phyloP scores from a whole-genome alignment of 2,888 invertebrate genomes.

The Rhynchonema sp. region DNA sequence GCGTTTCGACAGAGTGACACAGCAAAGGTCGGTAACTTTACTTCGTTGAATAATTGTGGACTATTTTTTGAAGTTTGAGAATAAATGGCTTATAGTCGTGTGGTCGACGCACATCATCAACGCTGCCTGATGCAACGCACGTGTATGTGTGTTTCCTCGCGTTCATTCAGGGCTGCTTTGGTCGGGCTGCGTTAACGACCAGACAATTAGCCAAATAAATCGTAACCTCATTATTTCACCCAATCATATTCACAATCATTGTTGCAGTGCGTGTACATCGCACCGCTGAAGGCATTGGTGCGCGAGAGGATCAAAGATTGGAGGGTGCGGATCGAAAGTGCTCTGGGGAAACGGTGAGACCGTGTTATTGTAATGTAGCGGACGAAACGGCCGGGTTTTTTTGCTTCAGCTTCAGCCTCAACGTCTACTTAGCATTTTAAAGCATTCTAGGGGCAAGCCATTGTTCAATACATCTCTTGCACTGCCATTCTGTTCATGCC shows the following conservation, averaged over 20 bases:
- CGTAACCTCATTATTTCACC: neutral
- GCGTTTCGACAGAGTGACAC: neutral
- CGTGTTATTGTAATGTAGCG: no score
- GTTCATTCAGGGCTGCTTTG: no score
- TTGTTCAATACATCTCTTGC: no score
- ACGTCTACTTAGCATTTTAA: no score
- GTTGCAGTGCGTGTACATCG: slow-evolving; percentile 70
- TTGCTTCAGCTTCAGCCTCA: no score
- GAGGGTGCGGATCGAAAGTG: slow-evolving; percentile 54
- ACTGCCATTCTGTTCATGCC: no score
- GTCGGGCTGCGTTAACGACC: neutral
- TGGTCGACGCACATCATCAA: no score
- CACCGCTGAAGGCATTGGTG: slow-evolving; percentile 89
- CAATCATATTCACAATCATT: neutral
- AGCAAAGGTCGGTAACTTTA: neutral
- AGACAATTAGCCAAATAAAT: neutral
- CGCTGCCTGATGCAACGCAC: no score
- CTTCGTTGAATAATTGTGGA: neutral
- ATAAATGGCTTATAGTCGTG: no score
- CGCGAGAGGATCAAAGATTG: slow-evolving; percentile 89
- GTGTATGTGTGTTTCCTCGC: neutral
- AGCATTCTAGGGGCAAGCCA: neutral
- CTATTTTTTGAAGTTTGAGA: neutral
- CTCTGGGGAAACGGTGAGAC: slow-evolving; percentile 43
- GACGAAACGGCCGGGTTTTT: no score